Evolutionary conservation across 2,888 invertebrate species (phyloP).

Genomic region (Erannis defoliaria): DNA sequence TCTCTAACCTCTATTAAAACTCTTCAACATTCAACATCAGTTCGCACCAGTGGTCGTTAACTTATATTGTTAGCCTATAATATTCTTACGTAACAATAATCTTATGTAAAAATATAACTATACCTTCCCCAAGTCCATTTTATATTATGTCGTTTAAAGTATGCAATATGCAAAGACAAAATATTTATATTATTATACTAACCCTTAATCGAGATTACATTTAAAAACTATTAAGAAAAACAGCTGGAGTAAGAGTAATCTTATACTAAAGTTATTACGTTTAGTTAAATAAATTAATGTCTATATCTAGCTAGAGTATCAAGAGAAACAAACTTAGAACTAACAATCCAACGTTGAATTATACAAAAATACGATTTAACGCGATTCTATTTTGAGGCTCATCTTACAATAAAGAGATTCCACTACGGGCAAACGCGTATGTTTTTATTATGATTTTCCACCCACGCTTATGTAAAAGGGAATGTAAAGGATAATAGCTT

Average conservation of each 20-base stretch:
- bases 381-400: slow-evolving; percentile 17
- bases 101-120: slow-evolving; percentile 82
- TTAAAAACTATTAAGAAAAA: slow-evolving; percentile 32
- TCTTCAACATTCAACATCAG: slow-evolving; percentile 85
- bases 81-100: slow-evolving; percentile 66
- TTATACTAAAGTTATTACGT: slow-evolving; percentile 22
- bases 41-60: slow-evolving; percentile 83
- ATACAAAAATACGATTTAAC: slow-evolving; percentile 34
- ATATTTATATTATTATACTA: slow-evolving; percentile 33
- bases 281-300: slow-evolving; percentile 40
- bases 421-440: slow-evolving; percentile 2
- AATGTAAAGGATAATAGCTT: slow-evolving; percentile 24
- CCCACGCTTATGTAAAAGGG: slow-evolving; percentile 8
- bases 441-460: slow-evolving; percentile 1
- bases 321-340: slow-evolving; percentile 35
- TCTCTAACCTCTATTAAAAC: slow-evolving; percentile 81
- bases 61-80: slow-evolving; percentile 67
- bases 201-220: slow-evolving; percentile 41
- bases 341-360: slow-evolving; percentile 30
- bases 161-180: slow-evolving; percentile 26
- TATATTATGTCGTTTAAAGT: slow-evolving; percentile 34
- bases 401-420: slow-evolving; percentile 25
- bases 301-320: slow-evolving; percentile 32
- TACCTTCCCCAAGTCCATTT: slow-evolving; percentile 48
- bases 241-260: slow-evolving; percentile 34